These are phyloP conservation scores for Pogonomyrmex barbatus DNA, from an alignment of 1,140 invertebrate species.

Conservation along the genomic window DNA sequence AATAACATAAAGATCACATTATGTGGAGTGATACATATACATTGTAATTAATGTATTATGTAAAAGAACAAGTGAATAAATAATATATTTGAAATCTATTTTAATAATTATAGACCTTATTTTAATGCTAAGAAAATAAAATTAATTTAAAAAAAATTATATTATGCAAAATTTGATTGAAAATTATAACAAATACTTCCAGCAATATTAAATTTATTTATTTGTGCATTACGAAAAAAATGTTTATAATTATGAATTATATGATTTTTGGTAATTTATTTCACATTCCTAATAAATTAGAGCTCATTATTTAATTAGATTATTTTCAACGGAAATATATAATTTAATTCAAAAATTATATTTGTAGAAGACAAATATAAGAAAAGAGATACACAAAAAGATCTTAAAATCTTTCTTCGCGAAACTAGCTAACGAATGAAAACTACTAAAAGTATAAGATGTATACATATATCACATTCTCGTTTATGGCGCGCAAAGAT, in stretches of 20 bases:
- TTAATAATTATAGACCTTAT: conserved; percentile 11
- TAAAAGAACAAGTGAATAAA: background rate
- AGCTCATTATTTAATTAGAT: background rate
- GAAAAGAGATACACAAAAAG: background rate
- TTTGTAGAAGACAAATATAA: background rate
- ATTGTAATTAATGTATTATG: background rate
- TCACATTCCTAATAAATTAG: background rate
- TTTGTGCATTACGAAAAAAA: background rate
- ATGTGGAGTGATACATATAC: no score
- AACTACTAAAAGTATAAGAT: background rate
- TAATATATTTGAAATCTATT: conserved; percentile 2
- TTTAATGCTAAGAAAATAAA: conserved; percentile 8
- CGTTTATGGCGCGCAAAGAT: conserved; percentile 7
- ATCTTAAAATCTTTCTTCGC: background rate
- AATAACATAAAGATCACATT: background rate
- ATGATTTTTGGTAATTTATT: background rate
- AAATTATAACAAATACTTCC: background rate
- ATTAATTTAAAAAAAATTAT: background rate
- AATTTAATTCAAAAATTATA: background rate
- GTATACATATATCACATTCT: background rate
- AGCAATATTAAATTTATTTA: background rate
- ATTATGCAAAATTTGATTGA: background rate
- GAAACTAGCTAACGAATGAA: background rate
- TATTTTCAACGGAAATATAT: no score
- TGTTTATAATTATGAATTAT: background rate